Evolutionary conservation across 2,888 invertebrate genomes (phyloP), one percentile per base, ranked within the genome.

Genomic region (Oasisia sp.): DNA sequence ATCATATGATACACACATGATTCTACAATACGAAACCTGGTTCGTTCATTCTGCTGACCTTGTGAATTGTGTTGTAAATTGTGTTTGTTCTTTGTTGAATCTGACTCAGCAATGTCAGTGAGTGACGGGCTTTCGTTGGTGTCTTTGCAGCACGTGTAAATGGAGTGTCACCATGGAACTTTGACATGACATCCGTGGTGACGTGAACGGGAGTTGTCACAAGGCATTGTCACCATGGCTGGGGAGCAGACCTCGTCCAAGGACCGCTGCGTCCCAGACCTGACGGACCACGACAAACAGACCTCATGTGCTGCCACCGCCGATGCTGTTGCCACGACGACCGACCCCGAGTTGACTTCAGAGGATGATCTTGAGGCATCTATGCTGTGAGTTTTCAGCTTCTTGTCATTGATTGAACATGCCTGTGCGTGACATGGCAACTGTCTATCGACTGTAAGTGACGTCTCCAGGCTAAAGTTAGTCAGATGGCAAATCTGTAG

Each of bases 351-450:
- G 27, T 90, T 90, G 90, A 32, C 90, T n/a, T 90, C 90, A 32
- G 90, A 90, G n/a, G 90, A 90, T 90, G 90, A 90, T 27, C 90
- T 90, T 90, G 90, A 90, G 90, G 90, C 90, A 90, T 90, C 90
- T 90, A 90, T 90, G 90, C 90, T 90, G 90, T 90, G 90, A 90
- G 90, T 90, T 14, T 90, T 44, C 38, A 14, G 38, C 32, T n/a
- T 44, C 74, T 90, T 32, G 12, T 90, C 27, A 32, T 90, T 90
- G 12, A 32, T 27, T 32, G n/a, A 27, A 90, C 27, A 4, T 90
- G 90, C 8, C 2, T 90, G 27, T 90, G n/a, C 27, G 5, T 90
- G n/a, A 90, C 27, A 90, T n/a, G 27, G 90, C 90, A 90, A 90
- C 12, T 90, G 32, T 90, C 4, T n/a, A 32, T n/a, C 27, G 89